These are phyloP conservation scores for Argyra leucocephala DNA, from an alignment of 2,888 invertebrate genomes.

Conservation along the genomic window DNA sequence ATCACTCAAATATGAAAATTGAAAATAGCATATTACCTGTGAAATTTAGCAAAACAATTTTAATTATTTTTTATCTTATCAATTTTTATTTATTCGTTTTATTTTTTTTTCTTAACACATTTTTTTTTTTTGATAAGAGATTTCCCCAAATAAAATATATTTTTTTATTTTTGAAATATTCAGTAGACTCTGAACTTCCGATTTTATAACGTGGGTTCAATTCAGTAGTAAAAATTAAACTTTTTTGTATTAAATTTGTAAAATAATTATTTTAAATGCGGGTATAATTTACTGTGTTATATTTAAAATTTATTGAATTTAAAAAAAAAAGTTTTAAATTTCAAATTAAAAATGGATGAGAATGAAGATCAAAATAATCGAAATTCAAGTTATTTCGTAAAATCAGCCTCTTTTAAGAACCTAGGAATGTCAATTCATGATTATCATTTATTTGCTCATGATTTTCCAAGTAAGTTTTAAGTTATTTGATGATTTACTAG, in stretches of 20 bases:
- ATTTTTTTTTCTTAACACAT: neutral
- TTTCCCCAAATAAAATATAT: neutral
- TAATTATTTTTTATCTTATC: neutral
- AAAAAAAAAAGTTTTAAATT: neutral
- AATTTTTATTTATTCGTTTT: neutral
- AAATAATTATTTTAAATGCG: no score
- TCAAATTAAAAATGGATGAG: neutral
- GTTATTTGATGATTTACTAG: no score
- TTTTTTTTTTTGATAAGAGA: neutral
- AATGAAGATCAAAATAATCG: neutral
- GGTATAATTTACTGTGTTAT: neutral
- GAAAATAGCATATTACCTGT: no score
- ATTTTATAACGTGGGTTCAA: neutral
- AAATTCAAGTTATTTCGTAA: neutral
- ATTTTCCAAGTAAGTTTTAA: neutral
- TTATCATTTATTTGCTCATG: constrained; percentile 2
- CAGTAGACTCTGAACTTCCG: neutral
- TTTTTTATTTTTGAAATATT: neutral
- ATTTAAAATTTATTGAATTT: neutral
- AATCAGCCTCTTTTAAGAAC: neutral
- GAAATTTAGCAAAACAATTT: neutral
- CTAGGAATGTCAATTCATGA: neutral
- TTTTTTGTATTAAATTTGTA: no score
- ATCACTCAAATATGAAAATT: no score
- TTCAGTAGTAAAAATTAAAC: no score